Conservation (phyloP, 2,888 invertebrate genomes). For the Rotaria magnacalcarata region DNA sequence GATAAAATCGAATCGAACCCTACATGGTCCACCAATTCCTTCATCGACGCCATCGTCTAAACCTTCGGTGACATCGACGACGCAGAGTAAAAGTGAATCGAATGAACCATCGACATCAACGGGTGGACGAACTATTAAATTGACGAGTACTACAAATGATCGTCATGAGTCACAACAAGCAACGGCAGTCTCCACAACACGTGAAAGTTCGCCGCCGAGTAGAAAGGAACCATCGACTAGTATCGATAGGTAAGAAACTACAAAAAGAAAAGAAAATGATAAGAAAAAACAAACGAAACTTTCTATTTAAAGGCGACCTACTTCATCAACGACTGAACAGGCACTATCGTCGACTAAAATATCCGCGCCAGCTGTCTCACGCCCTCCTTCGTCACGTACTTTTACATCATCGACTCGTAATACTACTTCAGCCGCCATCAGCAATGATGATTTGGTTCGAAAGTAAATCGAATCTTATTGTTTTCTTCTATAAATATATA, state of each 20-base stretch:
- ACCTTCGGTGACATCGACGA: background rate
- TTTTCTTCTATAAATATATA: background rate
- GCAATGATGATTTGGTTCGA: background rate
- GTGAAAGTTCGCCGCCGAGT: background rate
- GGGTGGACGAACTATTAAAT: background rate
- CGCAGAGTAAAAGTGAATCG: background rate
- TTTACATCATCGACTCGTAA: background rate
- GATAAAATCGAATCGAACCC: background rate
- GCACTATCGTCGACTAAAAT: background rate
- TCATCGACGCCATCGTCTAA: background rate
- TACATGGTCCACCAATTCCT: background rate
- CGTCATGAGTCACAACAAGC: background rate
- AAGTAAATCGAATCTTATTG: background rate
- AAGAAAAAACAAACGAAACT: too few species aligned
- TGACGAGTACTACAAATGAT: background rate
- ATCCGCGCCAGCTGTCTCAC: background rate
- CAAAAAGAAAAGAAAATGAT: too few species aligned
- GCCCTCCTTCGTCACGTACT: background rate
- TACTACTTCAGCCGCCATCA: background rate
- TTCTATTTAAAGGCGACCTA: background rate
- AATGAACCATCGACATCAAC: background rate
- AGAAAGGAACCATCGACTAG: background rate
- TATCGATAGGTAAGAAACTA: background rate
- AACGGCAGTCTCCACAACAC: background rate
- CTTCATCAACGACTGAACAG: background rate